phyloP scores from a whole-genome alignment of 2,888 invertebrate genomes.

The Octodonta nipae region DNA sequence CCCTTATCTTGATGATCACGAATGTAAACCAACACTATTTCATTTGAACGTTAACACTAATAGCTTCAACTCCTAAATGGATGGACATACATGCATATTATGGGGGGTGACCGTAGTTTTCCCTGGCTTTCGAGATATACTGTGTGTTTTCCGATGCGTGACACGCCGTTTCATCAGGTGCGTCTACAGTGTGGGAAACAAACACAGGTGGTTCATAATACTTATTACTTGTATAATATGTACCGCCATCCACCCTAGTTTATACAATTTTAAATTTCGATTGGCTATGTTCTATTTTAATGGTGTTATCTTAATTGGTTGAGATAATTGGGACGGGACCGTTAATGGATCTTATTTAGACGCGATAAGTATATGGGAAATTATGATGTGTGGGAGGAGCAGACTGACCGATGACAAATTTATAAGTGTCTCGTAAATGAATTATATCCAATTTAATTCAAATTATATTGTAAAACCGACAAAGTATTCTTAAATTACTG shows the following conservation, averaged over 20 bases:
- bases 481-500: too few relatives aligned
- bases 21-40: too few relatives aligned
- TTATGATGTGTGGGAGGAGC: slow-evolving; percentile 1
- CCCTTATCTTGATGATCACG: too few relatives aligned
- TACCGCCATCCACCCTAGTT: slow-evolving; percentile 1
- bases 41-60: too few relatives aligned
- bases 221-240: too few relatives aligned
- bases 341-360: background rate
- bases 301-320: slow-evolving; percentile 1
- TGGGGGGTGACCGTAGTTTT: background rate
- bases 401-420: too few relatives aligned
- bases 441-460: too few relatives aligned
- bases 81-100: too few relatives aligned
- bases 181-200: background rate
- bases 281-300: too few relatives aligned
- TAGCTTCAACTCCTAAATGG: too few relatives aligned
- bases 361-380: background rate
- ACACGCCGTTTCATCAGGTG: slow-evolving; percentile 1
- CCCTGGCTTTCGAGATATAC: slow-evolving; percentile 1
- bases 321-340: background rate
- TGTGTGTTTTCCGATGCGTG: background rate
- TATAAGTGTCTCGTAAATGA: too few relatives aligned
- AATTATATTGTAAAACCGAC: too few relatives aligned
- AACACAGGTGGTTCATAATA: slow-evolving; percentile 2
- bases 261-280: background rate